Conservation (phyloP, 2,113 vertebrate genomes). For the Tautogolabrus adspersus region DNA sequence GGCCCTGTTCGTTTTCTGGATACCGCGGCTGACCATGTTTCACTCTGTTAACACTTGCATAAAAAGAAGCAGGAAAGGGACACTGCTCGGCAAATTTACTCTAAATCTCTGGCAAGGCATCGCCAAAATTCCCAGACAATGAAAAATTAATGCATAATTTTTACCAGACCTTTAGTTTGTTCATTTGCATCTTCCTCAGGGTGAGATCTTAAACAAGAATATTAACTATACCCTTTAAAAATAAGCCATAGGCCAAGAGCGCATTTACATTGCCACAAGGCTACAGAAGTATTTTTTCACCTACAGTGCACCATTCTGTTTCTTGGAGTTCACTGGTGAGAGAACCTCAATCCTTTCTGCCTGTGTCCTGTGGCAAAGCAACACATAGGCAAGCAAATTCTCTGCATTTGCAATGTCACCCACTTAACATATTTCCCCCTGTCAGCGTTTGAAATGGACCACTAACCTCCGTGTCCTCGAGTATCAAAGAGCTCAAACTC, state of each 20-base stretch:
- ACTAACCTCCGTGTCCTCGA: slow-evolving; percentile 58
- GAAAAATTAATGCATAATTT: slow-evolving; percentile 27
- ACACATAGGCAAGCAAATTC: slow-evolving; percentile 72
- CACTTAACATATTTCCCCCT: slow-evolving; percentile 74
- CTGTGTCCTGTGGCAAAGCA: slow-evolving; percentile 65
- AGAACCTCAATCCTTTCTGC: slow-evolving; percentile 18
- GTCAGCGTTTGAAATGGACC: slow-evolving; percentile 71
- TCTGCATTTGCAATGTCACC: slow-evolving; percentile 74
- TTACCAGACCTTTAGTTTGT: slow-evolving; percentile 1
- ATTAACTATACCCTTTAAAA: slow-evolving; percentile 4
- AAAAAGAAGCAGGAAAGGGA: slow-evolving; percentile 25
- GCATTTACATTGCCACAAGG: not conserved
- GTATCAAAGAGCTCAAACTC: slow-evolving; percentile 61
- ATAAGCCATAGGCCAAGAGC: not conserved
- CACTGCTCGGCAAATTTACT: not conserved
- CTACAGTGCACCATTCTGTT: slow-evolving; percentile 5
- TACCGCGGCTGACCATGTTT: slow-evolving; percentile 29
- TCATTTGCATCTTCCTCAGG: not conserved
- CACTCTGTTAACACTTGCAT: slow-evolving; percentile 28
- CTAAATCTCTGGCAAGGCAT: slow-evolving; percentile 3
- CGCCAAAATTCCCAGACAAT: slow-evolving; percentile 3
- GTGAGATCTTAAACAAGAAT: not conserved
- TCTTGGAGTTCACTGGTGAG: slow-evolving; percentile 33
- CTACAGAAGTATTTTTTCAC: slow-evolving; percentile 7
- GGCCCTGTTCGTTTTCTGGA: slow-evolving; percentile 38